Conservation (phyloP, 2,113 vertebrate genomes). For the Muntiacus reevesi region DNA sequence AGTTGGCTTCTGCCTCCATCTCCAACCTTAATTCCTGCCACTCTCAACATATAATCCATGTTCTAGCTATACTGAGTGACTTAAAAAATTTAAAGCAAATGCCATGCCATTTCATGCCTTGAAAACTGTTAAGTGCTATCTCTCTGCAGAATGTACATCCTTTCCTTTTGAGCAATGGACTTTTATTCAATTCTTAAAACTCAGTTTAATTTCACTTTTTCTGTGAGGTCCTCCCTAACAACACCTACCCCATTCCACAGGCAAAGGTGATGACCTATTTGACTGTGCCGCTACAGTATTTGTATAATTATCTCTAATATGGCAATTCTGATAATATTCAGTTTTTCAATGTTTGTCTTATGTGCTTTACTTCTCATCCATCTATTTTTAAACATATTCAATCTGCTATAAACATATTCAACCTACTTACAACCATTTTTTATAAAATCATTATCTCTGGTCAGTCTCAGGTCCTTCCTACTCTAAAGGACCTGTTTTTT, state of each 20-base stretch:
- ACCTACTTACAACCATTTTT: not conserved
- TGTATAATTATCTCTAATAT: not conserved
- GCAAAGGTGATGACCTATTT: not conserved
- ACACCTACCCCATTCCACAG: not conserved
- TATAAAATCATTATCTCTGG: not conserved
- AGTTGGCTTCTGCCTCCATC: not conserved
- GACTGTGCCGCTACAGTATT: not conserved
- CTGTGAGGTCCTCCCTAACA: not conserved
- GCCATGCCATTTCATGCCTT: not conserved
- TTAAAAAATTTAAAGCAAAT: slow-evolving; percentile 6
- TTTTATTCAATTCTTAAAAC: slow-evolving; percentile 7
- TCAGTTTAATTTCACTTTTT: not conserved
- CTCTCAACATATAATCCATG: not conserved
- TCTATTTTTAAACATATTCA: not conserved
- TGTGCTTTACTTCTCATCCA: not conserved
- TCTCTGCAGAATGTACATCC: not conserved
- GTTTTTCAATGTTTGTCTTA: not conserved
- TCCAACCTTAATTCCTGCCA: not conserved
- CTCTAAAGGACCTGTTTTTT: not conserved
- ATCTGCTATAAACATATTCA: not conserved
- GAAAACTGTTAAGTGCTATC: not conserved
- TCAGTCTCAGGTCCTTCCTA: not conserved
- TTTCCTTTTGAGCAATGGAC: not conserved
- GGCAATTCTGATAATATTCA: not conserved
- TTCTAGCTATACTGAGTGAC: not conserved